Evolutionary conservation across 2,797 vertebrate species (phyloP).

Genomic region (Sebastes itinus): DNA sequence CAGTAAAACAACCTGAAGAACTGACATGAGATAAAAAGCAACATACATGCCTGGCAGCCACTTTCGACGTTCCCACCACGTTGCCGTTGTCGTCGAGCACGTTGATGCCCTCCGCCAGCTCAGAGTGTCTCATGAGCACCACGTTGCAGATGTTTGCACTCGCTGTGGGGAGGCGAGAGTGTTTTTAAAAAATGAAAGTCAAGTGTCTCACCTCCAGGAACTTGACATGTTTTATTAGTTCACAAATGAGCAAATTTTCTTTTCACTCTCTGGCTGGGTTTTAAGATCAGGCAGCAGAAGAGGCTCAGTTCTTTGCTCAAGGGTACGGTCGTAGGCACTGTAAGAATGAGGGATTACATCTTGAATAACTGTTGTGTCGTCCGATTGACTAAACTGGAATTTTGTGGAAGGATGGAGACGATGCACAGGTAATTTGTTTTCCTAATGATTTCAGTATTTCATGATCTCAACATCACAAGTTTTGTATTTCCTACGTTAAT

Average conservation of each 20-base stretch:
- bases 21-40: background rate
- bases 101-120: constrained; percentile 90
- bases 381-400: background rate
- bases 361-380: background rate
- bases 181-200: background rate
- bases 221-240: constrained; percentile 8
- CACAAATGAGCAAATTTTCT: constrained; percentile 22
- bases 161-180: constrained; percentile 71
- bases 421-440: background rate
- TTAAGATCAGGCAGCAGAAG: background rate
- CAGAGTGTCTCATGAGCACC: constrained; percentile 92
- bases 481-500: background rate
- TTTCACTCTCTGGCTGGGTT: background rate
- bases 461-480: background rate
- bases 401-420: background rate
- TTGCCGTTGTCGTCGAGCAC: constrained; percentile 86
- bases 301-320: background rate
- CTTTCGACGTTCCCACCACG: constrained; percentile 88
- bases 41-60: constrained; percentile 89
- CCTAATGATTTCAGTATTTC: background rate
- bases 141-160: constrained; percentile 95
- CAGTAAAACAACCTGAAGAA: background rate
- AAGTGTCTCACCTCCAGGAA: background rate
- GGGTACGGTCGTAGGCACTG: background rate
- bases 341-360: background rate